These are phyloP conservation scores for Lumbricus terrestris DNA, from an alignment of 2,888 invertebrate species.

Conservation along the genomic window DNA sequence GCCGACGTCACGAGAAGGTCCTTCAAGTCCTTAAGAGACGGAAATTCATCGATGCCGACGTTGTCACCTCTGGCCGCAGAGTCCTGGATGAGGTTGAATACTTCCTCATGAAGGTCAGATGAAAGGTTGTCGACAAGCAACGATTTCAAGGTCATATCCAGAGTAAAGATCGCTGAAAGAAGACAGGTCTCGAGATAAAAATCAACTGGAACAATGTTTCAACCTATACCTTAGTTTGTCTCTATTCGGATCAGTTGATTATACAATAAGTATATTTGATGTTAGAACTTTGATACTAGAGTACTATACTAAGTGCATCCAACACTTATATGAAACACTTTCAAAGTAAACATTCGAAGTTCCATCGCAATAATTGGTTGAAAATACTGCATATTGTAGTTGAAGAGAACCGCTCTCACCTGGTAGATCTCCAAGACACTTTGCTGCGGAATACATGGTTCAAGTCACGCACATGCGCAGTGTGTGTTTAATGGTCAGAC, in stretches of 20 bases:
- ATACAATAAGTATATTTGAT: neutral
- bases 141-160: neutral
- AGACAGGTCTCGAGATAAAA: neutral
- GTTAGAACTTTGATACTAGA: neutral
- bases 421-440: neutral
- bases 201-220: too few species aligned
- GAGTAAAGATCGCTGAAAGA: neutral
- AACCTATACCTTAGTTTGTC: neutral
- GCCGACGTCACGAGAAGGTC: neutral
- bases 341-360: neutral
- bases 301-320: too few species aligned
- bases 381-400: too few species aligned
- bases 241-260: neutral
- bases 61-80: constrained; percentile 13
- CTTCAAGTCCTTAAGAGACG: neutral
- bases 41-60: neutral
- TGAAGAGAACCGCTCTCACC: neutral
- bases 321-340: neutral
- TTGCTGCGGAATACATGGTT: neutral
- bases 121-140: constrained; percentile 5
- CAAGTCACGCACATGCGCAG: neutral
- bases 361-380: neutral
- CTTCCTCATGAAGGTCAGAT: neutral
- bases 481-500: neutral
- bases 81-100: neutral